phyloP scores from a whole-genome alignment of 2,113 vertebrate genomes.

The Tragelaphus strepsiceros region DNA sequence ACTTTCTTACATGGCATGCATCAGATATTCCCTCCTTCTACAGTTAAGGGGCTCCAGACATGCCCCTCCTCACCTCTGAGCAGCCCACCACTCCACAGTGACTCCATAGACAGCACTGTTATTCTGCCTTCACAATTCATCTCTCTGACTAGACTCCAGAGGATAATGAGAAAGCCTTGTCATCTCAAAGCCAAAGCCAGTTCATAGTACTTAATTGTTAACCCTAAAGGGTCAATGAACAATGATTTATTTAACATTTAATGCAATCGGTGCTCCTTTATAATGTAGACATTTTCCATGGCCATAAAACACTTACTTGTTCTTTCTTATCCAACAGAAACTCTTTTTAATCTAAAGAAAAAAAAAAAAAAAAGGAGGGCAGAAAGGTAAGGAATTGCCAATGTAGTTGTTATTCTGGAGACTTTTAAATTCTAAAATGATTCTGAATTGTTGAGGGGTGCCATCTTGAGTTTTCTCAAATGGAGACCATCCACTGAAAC shows the following conservation, averaged over 20 bases:
- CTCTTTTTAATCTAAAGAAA: neutral
- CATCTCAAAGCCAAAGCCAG: neutral
- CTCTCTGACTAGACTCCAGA: neutral
- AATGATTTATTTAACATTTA: neutral
- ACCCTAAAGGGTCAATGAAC: neutral
- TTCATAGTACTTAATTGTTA: neutral
- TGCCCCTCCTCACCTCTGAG: neutral
- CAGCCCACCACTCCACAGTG: fast-evolving
- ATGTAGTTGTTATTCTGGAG: neutral
- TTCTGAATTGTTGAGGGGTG: neutral
- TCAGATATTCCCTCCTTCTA: neutral
- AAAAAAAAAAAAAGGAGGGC: neutral
- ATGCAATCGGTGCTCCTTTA: neutral
- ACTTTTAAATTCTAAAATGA: neutral
- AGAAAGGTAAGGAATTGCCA: neutral
- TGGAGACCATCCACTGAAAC: neutral
- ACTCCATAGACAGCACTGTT: neutral
- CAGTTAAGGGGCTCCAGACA: neutral
- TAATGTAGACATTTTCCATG: neutral
- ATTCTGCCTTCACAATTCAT: neutral
- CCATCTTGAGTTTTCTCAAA: neutral
- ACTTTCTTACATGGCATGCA: neutral
- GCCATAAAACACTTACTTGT: neutral
- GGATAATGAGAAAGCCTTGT: neutral
- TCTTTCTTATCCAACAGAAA: neutral